Evolutionary conservation across 2,888 invertebrate genomes (phyloP), one percentile per base, ranked within the genome.

Genomic region (Hermaeophaga mercurialis): DNA sequence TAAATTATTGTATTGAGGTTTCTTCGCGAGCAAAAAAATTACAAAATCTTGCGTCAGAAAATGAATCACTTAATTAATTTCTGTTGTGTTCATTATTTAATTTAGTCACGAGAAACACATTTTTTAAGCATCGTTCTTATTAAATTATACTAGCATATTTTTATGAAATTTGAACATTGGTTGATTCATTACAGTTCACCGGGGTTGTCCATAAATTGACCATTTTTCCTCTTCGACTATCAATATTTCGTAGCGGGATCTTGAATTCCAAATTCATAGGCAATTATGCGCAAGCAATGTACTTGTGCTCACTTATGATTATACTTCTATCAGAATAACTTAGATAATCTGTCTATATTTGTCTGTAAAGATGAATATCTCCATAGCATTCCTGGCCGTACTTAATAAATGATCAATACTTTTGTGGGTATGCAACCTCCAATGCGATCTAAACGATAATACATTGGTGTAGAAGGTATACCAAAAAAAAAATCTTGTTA

Each of bases 331-430:
- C 41, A 31, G 54, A 54, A 57, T 49, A 58, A 45, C 48, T 50
- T 58, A 43, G 56, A 53, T 50, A 59, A 59, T 59, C 48, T 53
- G 59, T 59, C 59, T 56, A 53, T 56, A 56, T 55, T 59, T 59
- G 50, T 54, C 56, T 46, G 49, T 22, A 44, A 46, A 56, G 56
- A 59, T 53, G 43, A 48, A 48, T 44, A 52, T 49, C 41, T 47
- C 41, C 31, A 56, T 49, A 49, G 33, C 56, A 56, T 59, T 49
- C 49, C 50, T 45, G 9, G 49, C 36, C 45, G 45, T 56, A 54
- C 24, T 49, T 52, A 54, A 54, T 55, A 58, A 39, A 56, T 49
- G 28, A 41, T 49, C 26, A 49, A 49, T 49, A 49, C 39, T 49
- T 49, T 41, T 41, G 39, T 31, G 8, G 26, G 26, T 26, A 48